Evolutionary conservation across 1,140 invertebrate genomes (phyloP).

Genomic region (Papilio helenus): DNA sequence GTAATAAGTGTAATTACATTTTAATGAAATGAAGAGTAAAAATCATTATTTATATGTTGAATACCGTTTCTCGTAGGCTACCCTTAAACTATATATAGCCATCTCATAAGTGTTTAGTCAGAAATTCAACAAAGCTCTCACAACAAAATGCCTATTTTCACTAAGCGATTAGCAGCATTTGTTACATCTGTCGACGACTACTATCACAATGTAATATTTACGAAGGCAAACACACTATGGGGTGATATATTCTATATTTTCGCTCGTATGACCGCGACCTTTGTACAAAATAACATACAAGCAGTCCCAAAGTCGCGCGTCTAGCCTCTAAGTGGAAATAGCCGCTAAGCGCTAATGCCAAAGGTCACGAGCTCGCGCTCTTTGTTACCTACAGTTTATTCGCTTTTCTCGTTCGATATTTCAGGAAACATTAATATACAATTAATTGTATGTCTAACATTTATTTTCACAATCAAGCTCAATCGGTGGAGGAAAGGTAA

Average conservation of each 20-base stretch:
- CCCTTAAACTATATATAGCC: not conserved
- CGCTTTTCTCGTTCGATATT: slow-evolving; percentile 11
- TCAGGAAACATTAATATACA: slow-evolving; percentile 21
- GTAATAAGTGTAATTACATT: too few relatives aligned
- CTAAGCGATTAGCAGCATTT: too few relatives aligned
- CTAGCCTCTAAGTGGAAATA: not conserved
- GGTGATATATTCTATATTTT: too few relatives aligned
- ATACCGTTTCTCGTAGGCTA: not conserved
- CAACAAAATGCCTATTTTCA: not conserved
- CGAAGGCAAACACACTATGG: too few relatives aligned
- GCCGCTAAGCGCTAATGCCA: slow-evolving; percentile 22
- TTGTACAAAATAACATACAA: too few relatives aligned
- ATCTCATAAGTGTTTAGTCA: not conserved
- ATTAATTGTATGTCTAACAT: not conserved
- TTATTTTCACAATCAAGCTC: not conserved
- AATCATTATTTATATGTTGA: not conserved
- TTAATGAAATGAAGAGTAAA: too few relatives aligned
- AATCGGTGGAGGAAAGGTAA: slow-evolving; percentile 22
- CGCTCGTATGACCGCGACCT: too few relatives aligned
- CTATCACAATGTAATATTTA: too few relatives aligned
- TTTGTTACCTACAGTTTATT: slow-evolving; percentile 24
- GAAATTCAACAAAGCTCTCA: slow-evolving; percentile 1
- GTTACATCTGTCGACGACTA: too few relatives aligned
- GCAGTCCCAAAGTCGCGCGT: too few relatives aligned
- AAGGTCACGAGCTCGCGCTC: slow-evolving; percentile 26